Evolutionary conservation across 2,797 vertebrate genomes (phyloP).

Genomic region (Urophycis tenuis): DNA sequence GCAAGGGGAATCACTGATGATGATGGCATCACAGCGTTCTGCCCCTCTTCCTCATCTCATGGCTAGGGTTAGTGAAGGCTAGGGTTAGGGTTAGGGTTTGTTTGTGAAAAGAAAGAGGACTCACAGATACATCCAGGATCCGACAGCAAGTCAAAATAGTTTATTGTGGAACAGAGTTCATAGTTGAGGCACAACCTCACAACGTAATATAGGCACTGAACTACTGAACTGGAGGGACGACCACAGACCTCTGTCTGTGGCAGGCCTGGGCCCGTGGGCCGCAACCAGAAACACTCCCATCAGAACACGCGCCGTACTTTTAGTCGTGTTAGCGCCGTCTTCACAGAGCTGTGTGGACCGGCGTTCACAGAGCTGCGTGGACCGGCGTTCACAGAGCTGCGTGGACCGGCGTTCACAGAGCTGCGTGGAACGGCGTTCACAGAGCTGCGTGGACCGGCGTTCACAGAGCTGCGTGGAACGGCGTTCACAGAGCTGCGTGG

Average conservation of each 20-base stretch:
- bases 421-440: too few relatives aligned
- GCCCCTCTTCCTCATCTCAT: not conserved
- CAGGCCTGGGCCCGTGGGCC: not conserved
- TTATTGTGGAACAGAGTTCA: constrained; percentile 74
- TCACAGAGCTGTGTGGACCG: too few relatives aligned
- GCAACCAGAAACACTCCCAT: not conserved
- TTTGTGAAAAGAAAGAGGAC: not conserved
- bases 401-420: too few relatives aligned
- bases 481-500: too few relatives aligned
- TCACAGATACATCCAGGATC: constrained; percentile 41
- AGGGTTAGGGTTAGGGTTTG: too few relatives aligned
- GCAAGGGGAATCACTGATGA: not conserved
- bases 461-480: too few relatives aligned
- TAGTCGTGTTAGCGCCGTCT: not conserved
- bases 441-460: too few relatives aligned
- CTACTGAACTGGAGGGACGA: constrained; percentile 73
- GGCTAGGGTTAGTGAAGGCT: too few relatives aligned
- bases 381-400: too few relatives aligned
- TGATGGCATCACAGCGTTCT: constrained; percentile 19
- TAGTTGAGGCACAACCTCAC: constrained; percentile 75
- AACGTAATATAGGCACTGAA: constrained; percentile 85
- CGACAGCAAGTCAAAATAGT: constrained; percentile 71
- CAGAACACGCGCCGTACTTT: not conserved
- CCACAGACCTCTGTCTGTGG: constrained; percentile 43
- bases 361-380: too few relatives aligned